Conservation (phyloP, 2,797 vertebrate species). For the Manis pentadactyla region DNA sequence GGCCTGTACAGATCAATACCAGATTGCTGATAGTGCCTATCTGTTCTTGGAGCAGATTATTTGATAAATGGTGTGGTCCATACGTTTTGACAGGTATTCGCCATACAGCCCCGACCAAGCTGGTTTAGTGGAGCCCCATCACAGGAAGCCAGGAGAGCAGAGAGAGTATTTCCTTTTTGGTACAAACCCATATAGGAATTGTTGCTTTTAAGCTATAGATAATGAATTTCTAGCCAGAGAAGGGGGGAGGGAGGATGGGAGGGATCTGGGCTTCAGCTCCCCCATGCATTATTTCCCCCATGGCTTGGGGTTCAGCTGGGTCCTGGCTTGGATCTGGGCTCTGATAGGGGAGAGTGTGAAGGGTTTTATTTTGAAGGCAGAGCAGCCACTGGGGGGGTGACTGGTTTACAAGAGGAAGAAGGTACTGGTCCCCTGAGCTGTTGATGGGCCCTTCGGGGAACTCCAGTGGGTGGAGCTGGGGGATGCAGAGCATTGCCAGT, state of each 20-base stretch:
- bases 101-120: slow-evolving; percentile 88
- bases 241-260: background rate
- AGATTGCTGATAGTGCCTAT: slow-evolving; percentile 99
- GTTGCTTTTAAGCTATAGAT: slow-evolving; percentile 65
- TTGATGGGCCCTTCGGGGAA: background rate
- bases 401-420: background rate
- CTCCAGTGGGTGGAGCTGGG: background rate
- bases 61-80: slow-evolving; percentile 97
- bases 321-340: background rate
- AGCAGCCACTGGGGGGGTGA: background rate
- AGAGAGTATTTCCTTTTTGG: slow-evolving; percentile 81
- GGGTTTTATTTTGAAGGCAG: background rate
- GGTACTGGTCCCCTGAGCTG: too few relatives aligned
- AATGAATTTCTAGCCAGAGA: slow-evolving; percentile 66
- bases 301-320: background rate
- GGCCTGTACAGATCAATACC: slow-evolving; percentile 96
- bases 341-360: background rate
- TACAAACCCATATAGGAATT: slow-evolving; percentile 50
- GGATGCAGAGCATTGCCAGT: fast-evolving
- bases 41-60: slow-evolving; percentile 97
- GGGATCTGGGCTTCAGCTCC: background rate
- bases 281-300: fast-evolving
- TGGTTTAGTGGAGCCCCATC: slow-evolving; percentile 80
- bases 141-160: slow-evolving; percentile 76
- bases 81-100: slow-evolving; percentile 93